Conservation (phyloP, 1,140 invertebrate genomes). For the Acromyrmex charruanus region DNA sequence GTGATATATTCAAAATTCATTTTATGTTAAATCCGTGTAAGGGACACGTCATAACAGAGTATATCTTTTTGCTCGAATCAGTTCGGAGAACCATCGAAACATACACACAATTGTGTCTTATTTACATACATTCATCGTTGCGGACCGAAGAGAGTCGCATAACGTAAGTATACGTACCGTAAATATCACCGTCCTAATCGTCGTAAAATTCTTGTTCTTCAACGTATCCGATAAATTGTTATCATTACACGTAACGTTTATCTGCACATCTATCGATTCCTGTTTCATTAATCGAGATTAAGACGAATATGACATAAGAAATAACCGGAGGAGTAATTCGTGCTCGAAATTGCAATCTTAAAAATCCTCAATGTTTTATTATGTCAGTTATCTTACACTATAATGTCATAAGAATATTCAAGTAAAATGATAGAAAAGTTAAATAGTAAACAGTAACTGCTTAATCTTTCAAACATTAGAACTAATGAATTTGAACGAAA, state of each 20-base stretch:
- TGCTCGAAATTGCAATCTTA: neutral
- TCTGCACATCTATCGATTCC: neutral
- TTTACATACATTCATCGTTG: slow-evolving; percentile 49
- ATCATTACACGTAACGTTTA: slow-evolving; percentile 20
- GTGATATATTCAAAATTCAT: slow-evolving; percentile 74
- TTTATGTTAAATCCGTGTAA: slow-evolving; percentile 76
- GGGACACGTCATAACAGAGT: slow-evolving; percentile 75
- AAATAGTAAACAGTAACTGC: neutral
- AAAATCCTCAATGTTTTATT: neutral
- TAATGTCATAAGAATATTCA: neutral
- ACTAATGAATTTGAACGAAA: neutral
- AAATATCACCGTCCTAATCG: slow-evolving; percentile 46
- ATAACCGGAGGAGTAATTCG: slow-evolving; percentile 47
- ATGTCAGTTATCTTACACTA: neutral
- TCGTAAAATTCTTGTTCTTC: slow-evolving; percentile 34
- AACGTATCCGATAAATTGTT: slow-evolving; percentile 12
- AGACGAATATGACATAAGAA: slow-evolving; percentile 36
- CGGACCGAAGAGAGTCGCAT: slow-evolving; percentile 51
- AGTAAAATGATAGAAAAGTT: neutral
- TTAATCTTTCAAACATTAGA: neutral
- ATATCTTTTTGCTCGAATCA: slow-evolving; percentile 65
- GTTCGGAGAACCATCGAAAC: slow-evolving; percentile 38
- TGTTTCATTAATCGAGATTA: slow-evolving; percentile 26
- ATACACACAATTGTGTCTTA: slow-evolving; percentile 16
- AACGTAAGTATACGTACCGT: slow-evolving; percentile 61